phyloP scores from a whole-genome alignment of 2,113 vertebrate species.

The Fulmarus glacialis region DNA sequence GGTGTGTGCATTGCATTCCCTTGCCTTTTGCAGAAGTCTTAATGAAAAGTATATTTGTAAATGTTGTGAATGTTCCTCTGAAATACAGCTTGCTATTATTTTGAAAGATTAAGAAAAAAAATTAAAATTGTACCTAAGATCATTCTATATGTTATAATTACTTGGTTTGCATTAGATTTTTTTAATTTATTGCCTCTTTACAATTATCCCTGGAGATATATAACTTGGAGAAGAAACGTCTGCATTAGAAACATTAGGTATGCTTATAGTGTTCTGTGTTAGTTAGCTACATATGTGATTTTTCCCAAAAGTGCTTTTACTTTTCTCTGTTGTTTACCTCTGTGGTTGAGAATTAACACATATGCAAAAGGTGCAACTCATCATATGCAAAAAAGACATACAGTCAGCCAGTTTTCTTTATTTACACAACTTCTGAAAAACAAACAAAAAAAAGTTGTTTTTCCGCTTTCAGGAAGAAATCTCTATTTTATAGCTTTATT shows the following conservation, averaged over 20 bases:
- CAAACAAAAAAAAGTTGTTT: neutral
- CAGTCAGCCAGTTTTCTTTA: neutral
- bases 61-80: slow-evolving; percentile 48
- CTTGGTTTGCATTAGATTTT: slow-evolving; percentile 79
- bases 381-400: neutral
- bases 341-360: slow-evolving; percentile 71
- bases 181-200: slow-evolving; percentile 86
- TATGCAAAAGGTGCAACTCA: slow-evolving; percentile 35
- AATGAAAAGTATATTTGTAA: neutral
- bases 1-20: neutral
- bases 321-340: slow-evolving; percentile 77
- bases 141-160: slow-evolving; percentile 70
- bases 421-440: neutral
- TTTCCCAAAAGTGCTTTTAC: slow-evolving; percentile 77
- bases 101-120: slow-evolving; percentile 17
- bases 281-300: slow-evolving; percentile 83
- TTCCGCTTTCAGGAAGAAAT: neutral
- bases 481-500: neutral
- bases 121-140: slow-evolving; percentile 61
- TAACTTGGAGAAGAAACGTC: slow-evolving; percentile 87
- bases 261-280: slow-evolving; percentile 83
- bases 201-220: slow-evolving; percentile 83
- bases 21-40: neutral
- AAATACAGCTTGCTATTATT: slow-evolving; percentile 39
- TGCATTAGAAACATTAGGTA: slow-evolving; percentile 90